Conservation (phyloP, 2,888 invertebrate species). For the Lymantria dispar region DNA sequence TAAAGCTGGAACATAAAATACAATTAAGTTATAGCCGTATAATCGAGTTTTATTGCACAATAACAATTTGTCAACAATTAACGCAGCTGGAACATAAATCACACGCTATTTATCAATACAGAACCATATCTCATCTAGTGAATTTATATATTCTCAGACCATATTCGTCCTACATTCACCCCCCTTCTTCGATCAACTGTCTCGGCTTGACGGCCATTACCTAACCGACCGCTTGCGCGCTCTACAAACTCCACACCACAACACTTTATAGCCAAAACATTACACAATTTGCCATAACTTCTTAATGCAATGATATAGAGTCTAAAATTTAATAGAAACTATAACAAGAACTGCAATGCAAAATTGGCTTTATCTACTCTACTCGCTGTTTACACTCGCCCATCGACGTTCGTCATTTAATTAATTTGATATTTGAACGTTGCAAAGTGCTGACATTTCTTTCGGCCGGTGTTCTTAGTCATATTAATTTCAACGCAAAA, state of each 20-base stretch:
- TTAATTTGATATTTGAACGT: conserved; percentile 75
- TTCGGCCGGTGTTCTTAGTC: conserved; percentile 32
- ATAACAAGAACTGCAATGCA: conserved; percentile 34
- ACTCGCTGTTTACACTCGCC: conserved; percentile 67
- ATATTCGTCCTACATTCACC: conserved; percentile 73
- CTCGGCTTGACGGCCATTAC: conserved; percentile 72
- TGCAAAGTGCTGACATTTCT: conserved; percentile 57
- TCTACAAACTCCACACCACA: conserved; percentile 59
- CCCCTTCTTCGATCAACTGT: conserved; percentile 73
- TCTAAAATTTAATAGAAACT: conserved; percentile 38
- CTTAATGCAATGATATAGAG: conserved; percentile 46
- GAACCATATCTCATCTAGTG: conserved; percentile 54
- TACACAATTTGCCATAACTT: conserved; percentile 21
- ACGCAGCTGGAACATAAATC: neutral
- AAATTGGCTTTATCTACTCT: conserved; percentile 57
- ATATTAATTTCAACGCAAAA: conserved; percentile 8
- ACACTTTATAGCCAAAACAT: conserved; percentile 29
- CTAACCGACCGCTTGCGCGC: conserved; percentile 68
- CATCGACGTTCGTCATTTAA: conserved; percentile 69
- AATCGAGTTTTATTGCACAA: neutral
- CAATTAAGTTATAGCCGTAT: no score
- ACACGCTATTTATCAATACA: conserved; percentile 26
- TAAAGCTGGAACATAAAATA: no score
- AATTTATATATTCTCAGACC: conserved; percentile 40
- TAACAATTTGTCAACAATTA: conserved; percentile 16